These are phyloP conservation scores for Lasaia peninsularis DNA, from an alignment of 1,140 invertebrate species.

Conservation along the genomic window DNA sequence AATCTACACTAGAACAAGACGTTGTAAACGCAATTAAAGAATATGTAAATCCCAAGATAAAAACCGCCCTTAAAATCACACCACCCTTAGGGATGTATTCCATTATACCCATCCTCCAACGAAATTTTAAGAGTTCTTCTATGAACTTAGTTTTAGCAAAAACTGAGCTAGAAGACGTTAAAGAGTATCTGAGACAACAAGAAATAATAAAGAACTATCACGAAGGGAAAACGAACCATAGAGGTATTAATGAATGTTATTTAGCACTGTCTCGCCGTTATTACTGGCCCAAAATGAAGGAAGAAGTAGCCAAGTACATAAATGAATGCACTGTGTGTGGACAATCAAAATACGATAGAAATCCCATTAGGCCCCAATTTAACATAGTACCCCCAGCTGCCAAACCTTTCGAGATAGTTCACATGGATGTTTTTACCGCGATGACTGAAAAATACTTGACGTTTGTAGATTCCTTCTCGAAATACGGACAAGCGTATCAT, in stretches of 20 bases:
- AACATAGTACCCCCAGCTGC: slow-evolving; percentile 25
- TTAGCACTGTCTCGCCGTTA: slow-evolving; percentile 23
- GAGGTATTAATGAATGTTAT: slow-evolving; percentile 28
- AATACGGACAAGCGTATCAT: slow-evolving; percentile 27
- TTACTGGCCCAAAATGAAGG: slow-evolving; percentile 30
- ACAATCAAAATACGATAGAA: slow-evolving; percentile 25
- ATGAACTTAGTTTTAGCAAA: slow-evolving; percentile 23
- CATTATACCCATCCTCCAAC: slow-evolving; percentile 17
- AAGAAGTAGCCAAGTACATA: slow-evolving; percentile 22
- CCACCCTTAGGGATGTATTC: slow-evolving; percentile 22
- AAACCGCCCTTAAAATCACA: slow-evolving; percentile 22
- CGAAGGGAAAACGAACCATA: slow-evolving; percentile 32
- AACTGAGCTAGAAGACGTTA: slow-evolving; percentile 26
- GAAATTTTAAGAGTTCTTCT: slow-evolving; percentile 17
- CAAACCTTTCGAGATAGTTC: slow-evolving; percentile 25
- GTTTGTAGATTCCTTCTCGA: slow-evolving; percentile 25
- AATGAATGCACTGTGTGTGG: slow-evolving; percentile 27
- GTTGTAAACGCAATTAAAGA: slow-evolving; percentile 23
- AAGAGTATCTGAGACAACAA: slow-evolving; percentile 23
- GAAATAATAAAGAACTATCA: slow-evolving; percentile 29
- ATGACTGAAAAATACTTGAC: slow-evolving; percentile 18
- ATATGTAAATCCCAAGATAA: slow-evolving; percentile 19
- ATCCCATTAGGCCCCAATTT: slow-evolving; percentile 24
- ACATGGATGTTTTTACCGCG: slow-evolving; percentile 19
- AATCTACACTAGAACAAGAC: slow-evolving; percentile 19